Evolutionary conservation across 2,888 invertebrate species (phyloP), one percentile per base, ranked within the genome.

Genomic region (Cylloceria caligata): DNA sequence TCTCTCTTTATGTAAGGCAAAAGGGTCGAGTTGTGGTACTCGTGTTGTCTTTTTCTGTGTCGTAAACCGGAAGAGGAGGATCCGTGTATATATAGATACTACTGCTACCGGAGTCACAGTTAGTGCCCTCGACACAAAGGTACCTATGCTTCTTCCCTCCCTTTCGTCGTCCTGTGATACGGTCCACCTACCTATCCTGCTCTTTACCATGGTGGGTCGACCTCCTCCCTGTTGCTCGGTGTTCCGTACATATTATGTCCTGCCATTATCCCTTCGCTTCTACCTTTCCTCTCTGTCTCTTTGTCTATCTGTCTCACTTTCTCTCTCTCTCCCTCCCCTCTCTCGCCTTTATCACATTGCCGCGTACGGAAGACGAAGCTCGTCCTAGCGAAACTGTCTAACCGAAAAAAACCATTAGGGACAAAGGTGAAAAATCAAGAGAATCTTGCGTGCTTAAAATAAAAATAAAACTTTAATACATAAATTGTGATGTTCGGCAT

Each of bases 91-190:
- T 65, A 60, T 19, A 27, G 39, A 55, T 77, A 39, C 72, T 11
- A 86, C 84, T 82, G 84, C 81, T 85, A 88, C 89, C 89, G 89
- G 89, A 89, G 88, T 90, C 87, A 89, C 87, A 90, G 90, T 88
- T 87, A 85, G 86, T 88, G 90, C 87, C 77, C 83, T 82, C 87
- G 85, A 86, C 87, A 88, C 86, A 90, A 89, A 89, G 87, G 85
- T 86, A 80, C 84, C 82, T 68, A 45, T 39, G 45, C 67, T 49
- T 76, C 49, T 64, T 65, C 36, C 36, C 49, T 72, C 49, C 73
- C 68, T 55, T 67, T 71, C 45, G 27, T 39, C 69, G 39, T 57
- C 55, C 19, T 47, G 60, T 34, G 24, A 71, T 27, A 72, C 72
- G 73, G 57, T 78, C 49, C 73, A 16, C 39, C 64, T 67, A 16